Conservation (phyloP, 2,797 vertebrate genomes). For the Lagorchestes hirsutus region DNA sequence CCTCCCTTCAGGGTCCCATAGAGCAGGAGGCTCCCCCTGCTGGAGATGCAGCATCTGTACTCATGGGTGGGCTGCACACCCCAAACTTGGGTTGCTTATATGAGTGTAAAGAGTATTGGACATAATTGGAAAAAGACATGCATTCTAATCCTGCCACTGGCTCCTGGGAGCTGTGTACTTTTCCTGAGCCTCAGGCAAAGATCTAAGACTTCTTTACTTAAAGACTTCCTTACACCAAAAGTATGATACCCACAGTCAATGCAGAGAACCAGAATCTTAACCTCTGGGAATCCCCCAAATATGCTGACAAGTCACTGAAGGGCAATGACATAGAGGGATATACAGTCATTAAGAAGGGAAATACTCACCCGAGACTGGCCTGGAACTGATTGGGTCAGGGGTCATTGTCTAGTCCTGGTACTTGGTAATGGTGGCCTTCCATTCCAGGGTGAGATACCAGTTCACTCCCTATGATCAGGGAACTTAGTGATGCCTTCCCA, state of each 20-base stretch:
- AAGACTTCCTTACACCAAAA: not conserved
- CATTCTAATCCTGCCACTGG: not conserved
- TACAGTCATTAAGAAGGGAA: not conserved
- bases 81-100: too few relatives aligned
- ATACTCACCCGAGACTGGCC: not conserved
- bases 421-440: not conserved
- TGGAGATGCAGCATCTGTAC: too few relatives aligned
- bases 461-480: constrained; percentile 6
- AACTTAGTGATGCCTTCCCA: constrained; percentile 59
- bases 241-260: not conserved
- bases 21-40: too few relatives aligned
- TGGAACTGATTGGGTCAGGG: not conserved
- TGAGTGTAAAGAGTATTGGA: too few relatives aligned
- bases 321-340: not conserved
- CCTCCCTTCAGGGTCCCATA: too few relatives aligned
- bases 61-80: too few relatives aligned
- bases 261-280: not conserved
- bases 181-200: not conserved
- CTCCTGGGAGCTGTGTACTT: not conserved
- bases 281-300: not conserved
- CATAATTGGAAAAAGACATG: not conserved
- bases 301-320: not conserved
- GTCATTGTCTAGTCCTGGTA: not conserved
- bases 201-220: not conserved
- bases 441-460: not conserved